Conservation (phyloP, 2,797 vertebrate species). For the Podarcis siculus region DNA sequence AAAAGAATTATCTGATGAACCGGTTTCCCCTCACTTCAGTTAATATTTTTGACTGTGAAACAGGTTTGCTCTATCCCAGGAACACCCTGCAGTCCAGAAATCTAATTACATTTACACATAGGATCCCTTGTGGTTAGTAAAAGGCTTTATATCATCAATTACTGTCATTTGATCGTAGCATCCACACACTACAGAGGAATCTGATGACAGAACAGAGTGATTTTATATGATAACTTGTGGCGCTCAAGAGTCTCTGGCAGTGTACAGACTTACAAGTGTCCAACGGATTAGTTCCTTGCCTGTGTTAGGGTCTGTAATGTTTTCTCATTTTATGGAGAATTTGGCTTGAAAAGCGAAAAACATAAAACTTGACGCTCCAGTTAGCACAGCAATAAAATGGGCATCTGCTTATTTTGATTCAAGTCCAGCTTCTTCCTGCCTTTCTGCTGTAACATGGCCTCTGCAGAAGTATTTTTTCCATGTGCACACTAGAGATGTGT, state of each 20-base stretch:
- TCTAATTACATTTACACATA: not conserved
- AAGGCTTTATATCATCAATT: not conserved
- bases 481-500: not conserved
- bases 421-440: not conserved
- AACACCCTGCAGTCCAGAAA: slow-evolving; percentile 32
- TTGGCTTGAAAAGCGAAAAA: not conserved
- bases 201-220: slow-evolving; percentile 14
- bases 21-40: slow-evolving; percentile 30
- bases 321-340: slow-evolving; percentile 13
- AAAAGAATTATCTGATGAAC: slow-evolving; percentile 44
- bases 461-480: not conserved
- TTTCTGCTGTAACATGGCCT: not conserved
- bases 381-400: not conserved
- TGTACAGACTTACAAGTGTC: not conserved
- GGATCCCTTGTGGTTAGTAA: not conserved
- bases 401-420: slow-evolving; percentile 21
- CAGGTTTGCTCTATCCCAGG: slow-evolving; percentile 4
- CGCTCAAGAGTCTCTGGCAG: not conserved
- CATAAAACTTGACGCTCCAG: not conserved
- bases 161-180: slow-evolving; percentile 23
- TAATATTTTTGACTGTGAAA: slow-evolving; percentile 10
- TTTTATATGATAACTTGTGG: not conserved
- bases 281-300: slow-evolving; percentile 4
- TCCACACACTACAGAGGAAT: not conserved
- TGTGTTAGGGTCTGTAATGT: not conserved